These are phyloP conservation scores for Gibbula magus DNA, from an alignment of 2,888 invertebrate genomes.

Conservation along the genomic window DNA sequence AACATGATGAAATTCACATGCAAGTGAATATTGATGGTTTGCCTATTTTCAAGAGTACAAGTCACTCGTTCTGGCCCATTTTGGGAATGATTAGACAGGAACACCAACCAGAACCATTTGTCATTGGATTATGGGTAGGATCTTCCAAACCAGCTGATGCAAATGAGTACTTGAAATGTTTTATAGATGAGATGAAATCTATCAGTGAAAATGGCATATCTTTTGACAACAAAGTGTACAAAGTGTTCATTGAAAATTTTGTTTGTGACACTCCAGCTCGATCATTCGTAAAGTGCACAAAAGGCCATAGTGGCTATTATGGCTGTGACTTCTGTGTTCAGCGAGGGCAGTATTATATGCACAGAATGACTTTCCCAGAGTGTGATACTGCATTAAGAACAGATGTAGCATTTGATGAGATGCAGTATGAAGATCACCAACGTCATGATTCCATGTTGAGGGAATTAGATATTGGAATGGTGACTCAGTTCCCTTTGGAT, in stretches of 20 bases:
- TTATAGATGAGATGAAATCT: not conserved
- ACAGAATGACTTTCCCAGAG: not conserved
- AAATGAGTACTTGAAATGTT: not conserved
- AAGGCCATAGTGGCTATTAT: not conserved
- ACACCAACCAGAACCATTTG: not conserved
- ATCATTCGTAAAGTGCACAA: not conserved
- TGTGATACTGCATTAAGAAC: not conserved
- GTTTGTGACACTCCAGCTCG: conserved; percentile 1
- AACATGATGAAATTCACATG: not conserved
- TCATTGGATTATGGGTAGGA: not conserved
- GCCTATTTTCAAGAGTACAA: not conserved
- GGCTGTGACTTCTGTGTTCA: not conserved
- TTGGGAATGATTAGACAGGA: not conserved
- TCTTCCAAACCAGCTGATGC: not conserved
- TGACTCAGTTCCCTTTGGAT: not conserved
- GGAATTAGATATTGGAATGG: not conserved
- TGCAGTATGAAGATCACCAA: not conserved
- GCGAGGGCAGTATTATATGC: not conserved
- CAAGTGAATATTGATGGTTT: not conserved
- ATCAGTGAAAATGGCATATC: not conserved
- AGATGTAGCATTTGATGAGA: not conserved
- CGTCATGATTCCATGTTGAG: not conserved
- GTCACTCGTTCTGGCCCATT: not conserved
- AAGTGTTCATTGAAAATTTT: not conserved
- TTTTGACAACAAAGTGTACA: not conserved